Evolutionary conservation across 2,113 vertebrate species (phyloP).

Genomic region (Leptosomus discolor): DNA sequence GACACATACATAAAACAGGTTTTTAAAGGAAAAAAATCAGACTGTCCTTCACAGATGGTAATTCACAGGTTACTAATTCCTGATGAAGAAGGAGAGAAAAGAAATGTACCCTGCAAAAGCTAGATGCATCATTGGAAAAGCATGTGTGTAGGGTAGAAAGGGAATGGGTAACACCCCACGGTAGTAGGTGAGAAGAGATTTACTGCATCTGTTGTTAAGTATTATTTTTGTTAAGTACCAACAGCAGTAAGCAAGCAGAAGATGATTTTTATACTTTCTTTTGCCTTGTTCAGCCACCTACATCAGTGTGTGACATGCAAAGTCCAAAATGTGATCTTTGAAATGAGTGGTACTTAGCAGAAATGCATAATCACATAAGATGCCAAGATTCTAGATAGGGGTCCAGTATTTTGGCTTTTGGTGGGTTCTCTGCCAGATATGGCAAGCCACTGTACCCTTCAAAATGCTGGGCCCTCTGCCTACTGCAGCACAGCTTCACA

Average conservation of each 20-base stretch:
- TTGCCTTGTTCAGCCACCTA: not conserved
- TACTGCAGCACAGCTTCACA: not conserved
- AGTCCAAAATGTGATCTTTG: not conserved
- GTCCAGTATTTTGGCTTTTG: not conserved
- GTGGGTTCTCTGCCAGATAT: not conserved
- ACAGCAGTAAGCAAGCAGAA: not conserved
- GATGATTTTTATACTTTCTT: not conserved
- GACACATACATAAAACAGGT: too few relatives aligned
- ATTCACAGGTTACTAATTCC: not conserved
- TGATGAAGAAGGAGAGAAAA: not conserved
- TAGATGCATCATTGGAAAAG: not conserved
- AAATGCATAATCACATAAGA: not conserved
- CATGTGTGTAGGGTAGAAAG: rapidly evolving
- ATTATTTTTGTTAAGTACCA: too few relatives aligned
- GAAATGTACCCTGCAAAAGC: not conserved
- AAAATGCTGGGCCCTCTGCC: not conserved
- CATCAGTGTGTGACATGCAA: not conserved
- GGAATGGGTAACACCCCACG: rapidly evolving
- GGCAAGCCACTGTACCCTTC: not conserved
- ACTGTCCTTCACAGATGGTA: too few relatives aligned
- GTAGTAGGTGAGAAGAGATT: not conserved
- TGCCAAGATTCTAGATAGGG: not conserved
- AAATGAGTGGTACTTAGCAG: not conserved
- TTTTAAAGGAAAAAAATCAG: too few relatives aligned
- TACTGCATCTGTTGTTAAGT: not conserved